Conservation (phyloP, 1,140 invertebrate species). For the Lasaia peninsularis region DNA sequence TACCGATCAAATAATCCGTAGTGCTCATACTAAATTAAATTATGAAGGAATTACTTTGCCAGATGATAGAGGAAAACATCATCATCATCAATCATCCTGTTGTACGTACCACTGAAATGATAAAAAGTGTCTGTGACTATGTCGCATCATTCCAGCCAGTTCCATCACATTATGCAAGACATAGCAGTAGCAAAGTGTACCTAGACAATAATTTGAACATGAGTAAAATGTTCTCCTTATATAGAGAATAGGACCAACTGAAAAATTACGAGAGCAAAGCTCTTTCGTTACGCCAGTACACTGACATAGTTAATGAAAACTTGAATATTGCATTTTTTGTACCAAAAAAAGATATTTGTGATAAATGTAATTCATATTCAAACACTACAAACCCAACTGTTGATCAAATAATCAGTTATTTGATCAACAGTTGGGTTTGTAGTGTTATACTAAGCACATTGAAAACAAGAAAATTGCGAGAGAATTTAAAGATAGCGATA, state of each 20-base stretch:
- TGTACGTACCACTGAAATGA: neutral
- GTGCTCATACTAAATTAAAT: neutral
- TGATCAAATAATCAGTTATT: too few relatives aligned
- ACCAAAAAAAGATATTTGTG: too few relatives aligned
- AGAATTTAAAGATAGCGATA: too few relatives aligned
- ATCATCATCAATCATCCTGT: neutral
- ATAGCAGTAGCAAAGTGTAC: neutral
- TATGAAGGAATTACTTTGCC: neutral
- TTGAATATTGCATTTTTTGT: neutral
- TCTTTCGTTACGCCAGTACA: neutral
- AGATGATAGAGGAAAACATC: neutral
- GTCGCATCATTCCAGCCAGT: neutral
- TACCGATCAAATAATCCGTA: neutral
- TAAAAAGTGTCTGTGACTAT: conserved; percentile 5
- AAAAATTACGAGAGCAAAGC: neutral
- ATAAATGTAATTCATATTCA: too few relatives aligned
- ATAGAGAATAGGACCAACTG: neutral
- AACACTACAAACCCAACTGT: too few relatives aligned
- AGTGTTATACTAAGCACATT: too few relatives aligned
- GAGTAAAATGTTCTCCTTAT: neutral
- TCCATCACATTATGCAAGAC: conserved; percentile 16
- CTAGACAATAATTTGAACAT: neutral
- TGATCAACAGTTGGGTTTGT: too few relatives aligned
- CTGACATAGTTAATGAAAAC: neutral
- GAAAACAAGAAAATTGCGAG: too few relatives aligned